phyloP scores from a whole-genome alignment of 2,113 vertebrate species.

The Echinops telfairi region DNA sequence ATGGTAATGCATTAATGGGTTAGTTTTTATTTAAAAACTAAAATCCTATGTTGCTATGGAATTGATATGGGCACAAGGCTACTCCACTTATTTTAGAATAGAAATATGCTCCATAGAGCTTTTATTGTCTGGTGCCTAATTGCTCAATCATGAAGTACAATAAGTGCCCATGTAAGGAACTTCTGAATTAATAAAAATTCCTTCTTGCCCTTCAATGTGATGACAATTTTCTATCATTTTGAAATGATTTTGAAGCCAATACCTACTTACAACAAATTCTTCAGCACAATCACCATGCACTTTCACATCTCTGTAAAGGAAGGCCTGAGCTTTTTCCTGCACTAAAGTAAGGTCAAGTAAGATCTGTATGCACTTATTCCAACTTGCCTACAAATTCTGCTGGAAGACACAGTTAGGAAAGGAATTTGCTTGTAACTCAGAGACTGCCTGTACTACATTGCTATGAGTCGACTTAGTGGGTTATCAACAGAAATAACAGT shows the following conservation, averaged over 20 bases:
- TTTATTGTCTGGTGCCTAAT: constrained; percentile 20
- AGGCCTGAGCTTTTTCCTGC: too few species aligned
- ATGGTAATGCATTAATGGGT: not conserved
- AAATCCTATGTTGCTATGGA: not conserved
- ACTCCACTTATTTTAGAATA: not conserved
- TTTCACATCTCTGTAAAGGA: too few species aligned
- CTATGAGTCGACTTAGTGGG: not conserved
- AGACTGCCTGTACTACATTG: not conserved
- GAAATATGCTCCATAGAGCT: not conserved
- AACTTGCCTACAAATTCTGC: not conserved
- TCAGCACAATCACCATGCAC: too few species aligned
- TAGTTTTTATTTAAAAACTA: not conserved
- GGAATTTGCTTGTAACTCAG: not conserved
- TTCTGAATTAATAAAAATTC: not conserved
- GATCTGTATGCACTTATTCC: too few species aligned
- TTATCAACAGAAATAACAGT: not conserved
- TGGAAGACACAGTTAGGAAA: not conserved
- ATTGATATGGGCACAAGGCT: not conserved
- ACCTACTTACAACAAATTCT: too few species aligned
- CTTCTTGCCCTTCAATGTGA: not conserved
- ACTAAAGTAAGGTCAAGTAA: too few species aligned
- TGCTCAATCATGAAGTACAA: not conserved
- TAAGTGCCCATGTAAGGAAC: not conserved
- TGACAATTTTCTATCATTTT: too few species aligned
- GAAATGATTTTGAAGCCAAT: too few species aligned